phyloP scores from a whole-genome alignment of 2,113 vertebrate genomes.

The Dicrurus megarhynchus region DNA sequence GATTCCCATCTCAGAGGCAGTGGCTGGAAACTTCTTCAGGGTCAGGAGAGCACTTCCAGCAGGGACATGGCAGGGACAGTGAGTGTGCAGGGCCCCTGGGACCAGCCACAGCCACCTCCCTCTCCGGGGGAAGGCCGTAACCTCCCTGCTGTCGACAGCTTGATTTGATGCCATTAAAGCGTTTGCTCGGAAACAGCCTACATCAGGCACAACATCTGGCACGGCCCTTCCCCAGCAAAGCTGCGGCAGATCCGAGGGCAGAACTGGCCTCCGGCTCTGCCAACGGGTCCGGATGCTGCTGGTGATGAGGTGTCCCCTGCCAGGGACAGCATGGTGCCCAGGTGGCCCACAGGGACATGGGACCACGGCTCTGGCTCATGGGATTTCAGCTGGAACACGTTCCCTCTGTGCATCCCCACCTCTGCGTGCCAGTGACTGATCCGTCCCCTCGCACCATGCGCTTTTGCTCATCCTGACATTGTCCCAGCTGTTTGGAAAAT shows the following conservation, averaged over 20 bases:
- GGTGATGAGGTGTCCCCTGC: not conserved
- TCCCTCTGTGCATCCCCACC: not conserved
- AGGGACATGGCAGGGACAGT: not conserved
- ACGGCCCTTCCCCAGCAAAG: not conserved
- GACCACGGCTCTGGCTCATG: fast-evolving
- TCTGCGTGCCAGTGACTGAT: fast-evolving
- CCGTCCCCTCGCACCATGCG: fast-evolving
- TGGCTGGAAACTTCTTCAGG: not conserved
- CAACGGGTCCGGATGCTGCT: not conserved
- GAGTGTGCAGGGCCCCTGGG: not conserved
- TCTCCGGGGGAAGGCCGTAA: not conserved
- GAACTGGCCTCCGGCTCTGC: not conserved
- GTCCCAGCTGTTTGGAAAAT: slow-evolving; percentile 50
- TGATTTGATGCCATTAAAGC: slow-evolving; percentile 50
- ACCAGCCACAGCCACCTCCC: not conserved
- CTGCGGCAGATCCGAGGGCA: not conserved
- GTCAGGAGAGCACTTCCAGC: not conserved
- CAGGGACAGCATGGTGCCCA: not conserved
- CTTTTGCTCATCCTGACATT: not conserved
- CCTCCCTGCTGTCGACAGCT: slow-evolving; percentile 49
- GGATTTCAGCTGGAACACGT: not conserved
- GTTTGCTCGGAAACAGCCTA: slow-evolving; percentile 30
- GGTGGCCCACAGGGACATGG: not conserved
- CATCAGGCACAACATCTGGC: slow-evolving; percentile 54
- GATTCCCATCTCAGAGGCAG: not conserved